These are phyloP conservation scores for Macropus fuliginosus DNA, from an alignment of 2,797 vertebrate genomes.

Conservation along the genomic window DNA sequence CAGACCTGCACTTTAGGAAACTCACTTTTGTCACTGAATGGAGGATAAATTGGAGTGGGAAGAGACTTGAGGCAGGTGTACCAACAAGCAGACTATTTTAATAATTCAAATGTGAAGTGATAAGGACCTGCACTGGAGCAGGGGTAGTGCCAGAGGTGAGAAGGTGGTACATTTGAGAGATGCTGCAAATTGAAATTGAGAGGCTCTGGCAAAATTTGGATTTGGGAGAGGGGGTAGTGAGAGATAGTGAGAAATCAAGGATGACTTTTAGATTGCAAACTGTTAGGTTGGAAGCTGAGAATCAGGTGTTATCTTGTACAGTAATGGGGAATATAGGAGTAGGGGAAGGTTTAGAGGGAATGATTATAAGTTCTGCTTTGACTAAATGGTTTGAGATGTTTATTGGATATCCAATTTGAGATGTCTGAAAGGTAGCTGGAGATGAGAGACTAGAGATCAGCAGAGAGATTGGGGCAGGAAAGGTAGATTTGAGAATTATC, in stretches of 20 bases:
- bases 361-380: neutral
- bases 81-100: neutral
- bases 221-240: neutral
- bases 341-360: neutral
- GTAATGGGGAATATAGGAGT: neutral
- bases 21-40: neutral
- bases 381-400: neutral
- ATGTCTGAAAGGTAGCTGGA: neutral
- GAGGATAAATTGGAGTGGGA: neutral
- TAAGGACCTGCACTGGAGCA: neutral
- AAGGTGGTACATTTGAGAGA: neutral
- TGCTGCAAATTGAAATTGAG: neutral
- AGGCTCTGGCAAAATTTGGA: neutral
- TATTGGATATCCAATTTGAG: neutral
- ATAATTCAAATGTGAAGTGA: neutral
- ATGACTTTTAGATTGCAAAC: neutral
- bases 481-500: neutral
- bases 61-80: neutral
- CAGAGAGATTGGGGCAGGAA: no score
- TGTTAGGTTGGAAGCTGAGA: neutral
- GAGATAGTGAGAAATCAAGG: neutral
- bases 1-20: neutral
- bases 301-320: neutral
- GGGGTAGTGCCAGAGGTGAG: neutral
- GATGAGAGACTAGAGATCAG: neutral